Base-by-base conservation (phyloP, 2,113 vertebrate species). In the Podilymbus podiceps region DNA sequence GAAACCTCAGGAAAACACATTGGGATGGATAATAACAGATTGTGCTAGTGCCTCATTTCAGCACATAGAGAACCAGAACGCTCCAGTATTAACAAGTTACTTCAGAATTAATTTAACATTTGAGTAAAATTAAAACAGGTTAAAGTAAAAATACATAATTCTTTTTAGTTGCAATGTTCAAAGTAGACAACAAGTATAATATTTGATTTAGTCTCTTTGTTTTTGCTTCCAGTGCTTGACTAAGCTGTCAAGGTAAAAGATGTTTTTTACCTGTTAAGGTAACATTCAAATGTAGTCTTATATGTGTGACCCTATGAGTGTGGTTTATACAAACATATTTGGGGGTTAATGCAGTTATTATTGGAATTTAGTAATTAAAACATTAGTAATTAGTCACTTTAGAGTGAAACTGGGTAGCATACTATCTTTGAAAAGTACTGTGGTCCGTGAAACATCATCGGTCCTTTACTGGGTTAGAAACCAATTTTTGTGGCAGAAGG, bases 11-110 rank as follows among this genome's bases (percentile, higher is more conserved):
- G 53, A 76, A 72, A 91, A 44, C 21, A 35, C 27, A n/a, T 24
- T 67, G 30, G 20, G 25, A 47, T 71, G 15, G 12, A 16, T 86
- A 58, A 49, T 22, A 8, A 0, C 0, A 24, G 24, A 33, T 40
- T 80, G 23, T 79, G 31, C 19, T 50, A 21, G 10, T 50, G 28
- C 63, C 27, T 27, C 7, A 30, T 72, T 83, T 80, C 44, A 80
- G 9, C 22, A 38, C 8, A 16, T 18, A 14, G 3, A 38, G 44
- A 74, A 77, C 50, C 11, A 75, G 11, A 60, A 16, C 35, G 11
- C 10, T 66, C 20, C 22, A 33, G 10, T 75, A 38, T 53, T 49
- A 68, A 9, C 21, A 47, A 63, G 14, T 60, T 42, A 6, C 18
- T 82, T 44, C 31, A 66, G 35, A 78, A 93, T 47, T 82, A 66